Percentiles rank a stretch among this genome's conserved stretches.
Evolutionary conservation across 2,888 invertebrate species (phyloP).

Genomic region (Conus canariensis): DNA sequence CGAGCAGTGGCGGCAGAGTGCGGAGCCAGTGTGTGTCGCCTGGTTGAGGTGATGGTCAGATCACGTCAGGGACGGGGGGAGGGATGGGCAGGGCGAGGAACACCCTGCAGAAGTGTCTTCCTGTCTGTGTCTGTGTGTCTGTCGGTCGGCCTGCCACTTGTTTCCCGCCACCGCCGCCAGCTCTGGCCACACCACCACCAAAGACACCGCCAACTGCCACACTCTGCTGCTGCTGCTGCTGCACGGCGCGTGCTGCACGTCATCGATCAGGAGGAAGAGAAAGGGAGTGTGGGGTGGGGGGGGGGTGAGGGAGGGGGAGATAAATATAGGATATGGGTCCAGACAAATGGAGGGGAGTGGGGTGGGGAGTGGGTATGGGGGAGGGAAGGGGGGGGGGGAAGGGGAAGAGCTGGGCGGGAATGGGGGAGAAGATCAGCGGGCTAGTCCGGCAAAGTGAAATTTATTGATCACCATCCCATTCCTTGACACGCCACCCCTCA

Average conservation of each 20-base stretch:
- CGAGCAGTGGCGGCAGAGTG: not conserved
- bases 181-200: not conserved
- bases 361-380: too few relatives aligned
- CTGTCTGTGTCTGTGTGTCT: too few relatives aligned
- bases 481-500: not conserved
- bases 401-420: not conserved
- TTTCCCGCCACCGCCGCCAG: not conserved
- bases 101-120: too few relatives aligned
- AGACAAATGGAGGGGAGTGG: too few relatives aligned
- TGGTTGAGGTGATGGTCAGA: not conserved
- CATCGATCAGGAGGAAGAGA: not conserved
- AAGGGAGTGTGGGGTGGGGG: not conserved
- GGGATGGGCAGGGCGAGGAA: not conserved
- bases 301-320: not conserved
- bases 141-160: not conserved
- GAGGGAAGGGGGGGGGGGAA: not conserved
- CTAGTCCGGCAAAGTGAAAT: not conserved
- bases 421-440: too few relatives aligned
- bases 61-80: not conserved
- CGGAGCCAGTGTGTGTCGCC: too few relatives aligned
- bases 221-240: not conserved
- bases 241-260: slow-evolving; percentile 9
- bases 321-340: not conserved
- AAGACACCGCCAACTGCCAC: not conserved
- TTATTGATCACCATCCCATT: slow-evolving; percentile 16